Base-by-base conservation (phyloP, 2,888 invertebrate species). In the Malthinus flaveolus region DNA sequence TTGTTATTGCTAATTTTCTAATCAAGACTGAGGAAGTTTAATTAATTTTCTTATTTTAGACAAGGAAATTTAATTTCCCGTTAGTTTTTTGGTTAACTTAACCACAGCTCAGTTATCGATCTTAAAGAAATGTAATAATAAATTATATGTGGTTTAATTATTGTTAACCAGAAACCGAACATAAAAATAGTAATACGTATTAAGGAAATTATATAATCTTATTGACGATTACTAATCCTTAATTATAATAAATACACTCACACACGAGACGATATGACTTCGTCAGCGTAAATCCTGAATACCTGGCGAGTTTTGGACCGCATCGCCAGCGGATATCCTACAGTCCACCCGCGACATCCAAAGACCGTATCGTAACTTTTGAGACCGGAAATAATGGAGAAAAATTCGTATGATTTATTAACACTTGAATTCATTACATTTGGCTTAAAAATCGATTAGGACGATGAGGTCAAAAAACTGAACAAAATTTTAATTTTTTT, bases 281-380 rank as follows among this genome's bases (percentile, higher is more conserved):
- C 73, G 68, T 64, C 71, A 76, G 72, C 77, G 77, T 77, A 72
- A 74, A 75, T 78, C 78, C 77, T 75, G 77, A 62, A 75, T 74
- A 68, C 69, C 73, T 68, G 66, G 70, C 70, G 73, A 58, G 71
- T 71, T 74, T 76, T 75, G 76, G 77, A 78, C 73, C 78, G 77
- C 75, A 73, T 76, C 75, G 72, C 76, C 75, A 76, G 72, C 78
- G 79, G 78, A 78, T 77, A 77, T 78, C 77, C 78, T 77, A 73
- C 70, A 69, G 67, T 74, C 72, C 73, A 70, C 62, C 56, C 56
- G 57, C 61, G 61, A 58, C 57, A 53, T 54, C 46, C 52, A 57
- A 61, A 47, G 55, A 56, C 62, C 62, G 59, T 62, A 47, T 59
- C 54, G 46, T 47, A 23, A 31, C 42, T 50, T 45, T 33, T 32